A percentile compares a stretch with the other conserved stretches of the same genome.
These are phyloP conservation scores for Streptopelia turtur DNA, from an alignment of 2,797 vertebrate species.

Conservation along the genomic window DNA sequence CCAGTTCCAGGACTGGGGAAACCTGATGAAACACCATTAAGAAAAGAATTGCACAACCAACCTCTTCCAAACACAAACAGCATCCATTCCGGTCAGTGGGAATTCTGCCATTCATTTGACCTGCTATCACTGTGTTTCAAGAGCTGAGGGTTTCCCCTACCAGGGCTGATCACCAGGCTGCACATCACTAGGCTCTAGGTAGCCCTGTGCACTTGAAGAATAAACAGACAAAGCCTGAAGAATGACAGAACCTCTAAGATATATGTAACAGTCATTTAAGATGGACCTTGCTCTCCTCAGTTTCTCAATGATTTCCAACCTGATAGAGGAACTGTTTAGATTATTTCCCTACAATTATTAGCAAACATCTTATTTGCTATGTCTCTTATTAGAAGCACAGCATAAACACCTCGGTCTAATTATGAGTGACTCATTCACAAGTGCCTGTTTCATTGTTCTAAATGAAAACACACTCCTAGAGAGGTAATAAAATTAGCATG, in stretches of 20 bases:
- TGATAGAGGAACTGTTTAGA: neutral
- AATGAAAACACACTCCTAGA: neutral
- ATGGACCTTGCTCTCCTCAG: neutral
- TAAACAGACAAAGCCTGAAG: neutral
- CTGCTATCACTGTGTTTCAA: neutral
- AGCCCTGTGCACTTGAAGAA: neutral
- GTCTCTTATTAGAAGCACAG: neutral
- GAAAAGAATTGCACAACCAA: neutral
- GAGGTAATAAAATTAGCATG: conserved; percentile 3
- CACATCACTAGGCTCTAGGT: neutral
- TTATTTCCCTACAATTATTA: neutral
- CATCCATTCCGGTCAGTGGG: neutral
- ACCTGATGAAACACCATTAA: neutral
- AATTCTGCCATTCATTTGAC: neutral
- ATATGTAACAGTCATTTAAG: neutral
- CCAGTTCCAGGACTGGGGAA: neutral
- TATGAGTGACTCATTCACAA: neutral
- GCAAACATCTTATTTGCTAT: neutral
- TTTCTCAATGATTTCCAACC: neutral
- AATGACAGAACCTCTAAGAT: neutral
- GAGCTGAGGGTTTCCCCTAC: neutral
- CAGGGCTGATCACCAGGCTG: neutral
- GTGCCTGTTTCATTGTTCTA: conserved; percentile 1
- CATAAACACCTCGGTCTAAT: neutral
- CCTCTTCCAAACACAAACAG: neutral